Percentiles rank a stretch among this genome's conserved stretches.
Conservation (phyloP, 2,888 invertebrate genomes). For the Philhelius pedissequus region DNA sequence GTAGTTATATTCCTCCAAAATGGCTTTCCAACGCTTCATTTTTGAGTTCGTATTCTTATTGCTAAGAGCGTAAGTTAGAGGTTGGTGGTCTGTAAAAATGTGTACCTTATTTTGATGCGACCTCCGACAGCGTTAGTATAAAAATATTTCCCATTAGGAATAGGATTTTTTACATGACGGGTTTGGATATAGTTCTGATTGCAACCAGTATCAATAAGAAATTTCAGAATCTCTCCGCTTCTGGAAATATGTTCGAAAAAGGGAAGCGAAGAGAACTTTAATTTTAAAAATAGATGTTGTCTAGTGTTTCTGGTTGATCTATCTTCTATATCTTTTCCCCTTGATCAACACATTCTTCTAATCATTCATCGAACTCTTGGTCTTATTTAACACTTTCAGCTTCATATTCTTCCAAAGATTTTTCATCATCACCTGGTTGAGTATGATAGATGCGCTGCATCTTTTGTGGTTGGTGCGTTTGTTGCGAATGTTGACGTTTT, state of each 20-base stretch:
- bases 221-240: slow-evolving; percentile 15
- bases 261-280: slow-evolving; percentile 8
- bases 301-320: not conserved
- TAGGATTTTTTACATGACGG: slow-evolving; percentile 13
- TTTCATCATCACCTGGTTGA: not conserved
- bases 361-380: not conserved
- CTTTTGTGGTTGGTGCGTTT: slow-evolving; percentile 20
- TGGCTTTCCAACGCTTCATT: too few species aligned
- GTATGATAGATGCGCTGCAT: slow-evolving; percentile 15
- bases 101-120: not conserved
- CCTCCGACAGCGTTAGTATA: slow-evolving; percentile 40
- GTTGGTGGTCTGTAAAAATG: not conserved
- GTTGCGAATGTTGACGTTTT: slow-evolving; percentile 17
- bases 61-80: too few species aligned
- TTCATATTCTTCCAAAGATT: too few species aligned
- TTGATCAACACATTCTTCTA: not conserved
- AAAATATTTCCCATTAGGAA: slow-evolving; percentile 39
- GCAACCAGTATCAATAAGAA: slow-evolving; percentile 9
- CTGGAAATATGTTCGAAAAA: slow-evolving; percentile 5
- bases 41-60: too few species aligned
- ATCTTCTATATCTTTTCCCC: not conserved
- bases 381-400: not conserved
- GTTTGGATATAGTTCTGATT: not conserved
- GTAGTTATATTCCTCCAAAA: too few species aligned
- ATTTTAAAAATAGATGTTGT: too few species aligned